Evolutionary conservation across 2,797 vertebrate species (phyloP).

Genomic region (Spea hammondii): DNA sequence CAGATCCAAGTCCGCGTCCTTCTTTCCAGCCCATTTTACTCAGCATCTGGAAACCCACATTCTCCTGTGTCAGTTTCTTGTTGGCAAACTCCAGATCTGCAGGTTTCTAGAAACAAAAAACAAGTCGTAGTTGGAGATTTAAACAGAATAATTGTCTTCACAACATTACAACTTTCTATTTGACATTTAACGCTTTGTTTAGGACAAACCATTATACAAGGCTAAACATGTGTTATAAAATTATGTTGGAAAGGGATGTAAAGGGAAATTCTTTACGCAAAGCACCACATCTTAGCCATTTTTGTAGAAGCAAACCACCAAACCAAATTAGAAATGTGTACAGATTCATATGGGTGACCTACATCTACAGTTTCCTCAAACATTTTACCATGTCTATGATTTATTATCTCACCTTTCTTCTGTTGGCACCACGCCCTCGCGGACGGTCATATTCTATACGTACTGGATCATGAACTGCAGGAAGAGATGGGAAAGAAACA

Average conservation of each 20-base stretch:
- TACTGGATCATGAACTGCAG: constrained; percentile 73
- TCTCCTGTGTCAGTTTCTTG: constrained; percentile 69
- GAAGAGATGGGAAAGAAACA: constrained; percentile 44
- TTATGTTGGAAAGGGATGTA: no score
- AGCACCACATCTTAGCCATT: no score
- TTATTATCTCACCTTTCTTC: constrained; percentile 67
- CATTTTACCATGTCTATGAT: no score
- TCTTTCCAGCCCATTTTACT: constrained; percentile 78
- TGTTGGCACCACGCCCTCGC: constrained; percentile 64
- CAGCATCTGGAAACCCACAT: constrained; percentile 76
- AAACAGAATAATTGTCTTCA: background rate
- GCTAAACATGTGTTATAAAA: no score
- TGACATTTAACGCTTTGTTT: no score
- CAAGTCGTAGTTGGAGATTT: background rate
- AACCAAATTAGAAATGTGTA: no score
- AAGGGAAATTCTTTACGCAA: no score
- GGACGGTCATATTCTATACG: constrained; percentile 73
- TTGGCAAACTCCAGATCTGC: constrained; percentile 68
- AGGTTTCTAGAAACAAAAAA: constrained; percentile 59
- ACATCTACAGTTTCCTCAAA: no score
- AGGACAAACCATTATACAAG: no score
- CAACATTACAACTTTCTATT: background rate
- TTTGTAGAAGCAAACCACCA: no score
- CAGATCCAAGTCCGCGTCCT: constrained; percentile 69
- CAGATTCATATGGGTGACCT: no score